Base-by-base conservation (phyloP, 2,888 invertebrate genomes). In the Tiliacea aurago region DNA sequence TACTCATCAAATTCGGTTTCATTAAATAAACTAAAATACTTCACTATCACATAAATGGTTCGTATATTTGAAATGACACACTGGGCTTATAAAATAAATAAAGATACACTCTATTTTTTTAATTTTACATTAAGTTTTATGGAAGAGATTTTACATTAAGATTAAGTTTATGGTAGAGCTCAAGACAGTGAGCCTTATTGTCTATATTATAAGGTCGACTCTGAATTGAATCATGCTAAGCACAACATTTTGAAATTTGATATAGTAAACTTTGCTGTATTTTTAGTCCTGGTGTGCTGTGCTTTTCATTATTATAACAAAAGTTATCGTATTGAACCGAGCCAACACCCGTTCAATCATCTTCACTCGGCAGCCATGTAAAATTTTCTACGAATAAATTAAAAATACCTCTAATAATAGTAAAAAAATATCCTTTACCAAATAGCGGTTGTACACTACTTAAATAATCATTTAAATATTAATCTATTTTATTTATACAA, bases 401-500 rank as follows among this genome's bases (percentile, higher is more conserved):
- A 73, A 78, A 76, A 33, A 45, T 49, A 49, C 62, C 56, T 66
- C 53, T 43, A 37, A 59, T 20, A 62, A 59, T 70, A 77, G 37
- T 75, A 64, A 75, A 73, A 77, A 72, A 82, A 72, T 69, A 76
- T 70, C 73, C 73, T 73, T 58, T 65, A 69, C 73, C 59, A 78
- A 66, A 69, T 71, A 73, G 65, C 13, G 64, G 37, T 73, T 56
- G 0, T 58, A 61, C n/a, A n/a, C n/a, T n/a, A n/a, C n/a, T n/a
- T 67, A 47, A 28, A n/a, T 59, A 18, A 51, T n/a, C 37, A 23
- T 37, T 37, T 2, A 47, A 58, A 33, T 45, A 45, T 23, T 41
- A 28, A 37, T 15, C 18, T 43, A 63, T 20, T 56, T 41, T 47
- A 33, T 45, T 81, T 79, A 82, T 28, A 75, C 23, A 6, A 80